These are phyloP conservation scores for Hemibagrus guttatus DNA, from an alignment of 2,797 vertebrate species.

Conservation along the genomic window DNA sequence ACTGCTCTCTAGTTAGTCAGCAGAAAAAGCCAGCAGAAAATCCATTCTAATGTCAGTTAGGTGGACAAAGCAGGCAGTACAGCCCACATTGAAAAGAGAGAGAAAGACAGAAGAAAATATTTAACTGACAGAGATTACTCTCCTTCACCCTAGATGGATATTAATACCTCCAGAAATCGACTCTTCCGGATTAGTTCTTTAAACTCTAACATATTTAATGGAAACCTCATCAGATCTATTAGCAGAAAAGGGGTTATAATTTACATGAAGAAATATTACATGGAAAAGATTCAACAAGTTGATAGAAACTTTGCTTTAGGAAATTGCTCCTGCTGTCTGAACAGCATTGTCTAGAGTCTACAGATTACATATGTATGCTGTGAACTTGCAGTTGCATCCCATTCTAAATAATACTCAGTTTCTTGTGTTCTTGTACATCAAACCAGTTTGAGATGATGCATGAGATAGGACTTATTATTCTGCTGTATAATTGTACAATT, in stretches of 20 bases:
- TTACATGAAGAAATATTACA: neutral
- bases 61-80: slow-evolving; percentile 13
- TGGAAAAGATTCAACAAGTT: neutral
- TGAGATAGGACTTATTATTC: neutral
- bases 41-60: slow-evolving; percentile 32
- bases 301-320: neutral
- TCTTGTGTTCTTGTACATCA: neutral
- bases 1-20: slow-evolving; percentile 34
- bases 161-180: neutral
- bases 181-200: neutral
- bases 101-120: neutral
- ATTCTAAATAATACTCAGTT: neutral
- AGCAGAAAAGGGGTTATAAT: neutral
- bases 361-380: slow-evolving; percentile 5
- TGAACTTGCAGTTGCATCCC: neutral
- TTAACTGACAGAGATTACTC: neutral
- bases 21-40: slow-evolving; percentile 41
- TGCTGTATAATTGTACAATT: neutral
- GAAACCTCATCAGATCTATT: neutral
- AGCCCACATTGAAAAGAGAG: slow-evolving; percentile 3
- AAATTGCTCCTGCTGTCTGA: slow-evolving; percentile 5
- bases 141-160: neutral
- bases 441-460: neutral
- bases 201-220: neutral
- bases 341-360: neutral